Conservation (phyloP, 2,888 invertebrate genomes). For the Scaptomyza caliginosa region DNA sequence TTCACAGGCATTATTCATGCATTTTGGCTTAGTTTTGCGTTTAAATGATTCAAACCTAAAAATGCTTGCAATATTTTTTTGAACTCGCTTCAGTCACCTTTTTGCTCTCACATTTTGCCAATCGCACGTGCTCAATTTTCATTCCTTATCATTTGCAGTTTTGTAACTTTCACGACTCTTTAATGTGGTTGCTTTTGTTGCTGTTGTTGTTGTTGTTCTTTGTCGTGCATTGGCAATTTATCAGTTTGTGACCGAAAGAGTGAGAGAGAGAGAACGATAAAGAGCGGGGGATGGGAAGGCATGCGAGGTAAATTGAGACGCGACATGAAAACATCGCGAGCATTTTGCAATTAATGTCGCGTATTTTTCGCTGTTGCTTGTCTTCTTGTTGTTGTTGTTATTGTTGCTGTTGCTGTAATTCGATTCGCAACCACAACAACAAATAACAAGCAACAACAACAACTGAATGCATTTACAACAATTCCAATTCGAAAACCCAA, state of each 20-base stretch:
- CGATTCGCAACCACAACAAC: conserved; percentile 42
- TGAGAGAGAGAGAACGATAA: not conserved
- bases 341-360: conserved; percentile 65
- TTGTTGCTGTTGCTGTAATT: conserved; percentile 30
- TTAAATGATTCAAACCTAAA: conserved; percentile 3
- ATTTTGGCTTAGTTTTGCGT: conserved; percentile 8
- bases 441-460: conserved; percentile 12
- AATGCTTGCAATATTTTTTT: not conserved
- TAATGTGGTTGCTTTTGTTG: conserved; percentile 17
- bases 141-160: conserved; percentile 44
- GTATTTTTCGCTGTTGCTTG: conserved; percentile 11
- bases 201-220: conserved; percentile 28
- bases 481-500: conserved; percentile 41
- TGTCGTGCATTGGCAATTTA: conserved; percentile 64
- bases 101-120: not conserved
- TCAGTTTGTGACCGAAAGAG: conserved; percentile 25
- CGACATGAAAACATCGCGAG: conserved; percentile 52
- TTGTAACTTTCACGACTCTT: conserved; percentile 57
- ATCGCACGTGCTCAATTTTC: conserved; percentile 25
- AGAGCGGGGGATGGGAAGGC: not conserved
- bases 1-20: conserved; percentile 9
- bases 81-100: not conserved
- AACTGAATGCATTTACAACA: conserved; percentile 59
- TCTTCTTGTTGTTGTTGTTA: not conserved
- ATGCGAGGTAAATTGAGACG: conserved; percentile 33